Evolutionary conservation across 1,140 invertebrate genomes (phyloP).

Genomic region (Drosophila repletoides): DNA sequence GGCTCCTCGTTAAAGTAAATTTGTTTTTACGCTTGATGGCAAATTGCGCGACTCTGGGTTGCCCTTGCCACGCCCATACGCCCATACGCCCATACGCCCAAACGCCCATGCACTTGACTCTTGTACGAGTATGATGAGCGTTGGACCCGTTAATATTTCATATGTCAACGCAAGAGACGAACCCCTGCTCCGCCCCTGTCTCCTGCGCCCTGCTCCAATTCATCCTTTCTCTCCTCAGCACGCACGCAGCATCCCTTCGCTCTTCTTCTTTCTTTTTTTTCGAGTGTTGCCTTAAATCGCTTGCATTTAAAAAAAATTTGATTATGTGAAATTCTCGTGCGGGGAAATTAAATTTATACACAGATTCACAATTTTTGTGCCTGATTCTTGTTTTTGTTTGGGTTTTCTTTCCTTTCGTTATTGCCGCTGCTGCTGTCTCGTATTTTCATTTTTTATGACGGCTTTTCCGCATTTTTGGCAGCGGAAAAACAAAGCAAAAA

Average conservation of each 20-base stretch:
- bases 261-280: background rate
- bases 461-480: constrained; percentile 67
- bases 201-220: no score
- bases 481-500: constrained; percentile 24
- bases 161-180: constrained; percentile 65
- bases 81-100: background rate
- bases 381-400: constrained; percentile 17
- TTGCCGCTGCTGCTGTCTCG: constrained; percentile 32
- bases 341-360: constrained; percentile 73
- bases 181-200: constrained; percentile 11
- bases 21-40: constrained; percentile 75
- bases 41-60: constrained; percentile 55
- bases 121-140: constrained; percentile 36
- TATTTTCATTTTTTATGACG: constrained; percentile 73
- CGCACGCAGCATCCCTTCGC: background rate
- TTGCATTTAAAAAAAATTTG: constrained; percentile 75
- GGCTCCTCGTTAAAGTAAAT: constrained; percentile 73
- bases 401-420: constrained; percentile 9
- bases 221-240: background rate
- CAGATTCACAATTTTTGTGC: constrained; percentile 63
- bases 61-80: background rate
- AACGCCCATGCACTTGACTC: constrained; percentile 41
- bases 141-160: constrained; percentile 74
- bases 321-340: constrained; percentile 72
- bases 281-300: constrained; percentile 62